Percentiles rank a stretch among this genome's conserved stretches.
phyloP scores from a whole-genome alignment of 2,888 invertebrate species.

The Drosophila anomelani region DNA sequence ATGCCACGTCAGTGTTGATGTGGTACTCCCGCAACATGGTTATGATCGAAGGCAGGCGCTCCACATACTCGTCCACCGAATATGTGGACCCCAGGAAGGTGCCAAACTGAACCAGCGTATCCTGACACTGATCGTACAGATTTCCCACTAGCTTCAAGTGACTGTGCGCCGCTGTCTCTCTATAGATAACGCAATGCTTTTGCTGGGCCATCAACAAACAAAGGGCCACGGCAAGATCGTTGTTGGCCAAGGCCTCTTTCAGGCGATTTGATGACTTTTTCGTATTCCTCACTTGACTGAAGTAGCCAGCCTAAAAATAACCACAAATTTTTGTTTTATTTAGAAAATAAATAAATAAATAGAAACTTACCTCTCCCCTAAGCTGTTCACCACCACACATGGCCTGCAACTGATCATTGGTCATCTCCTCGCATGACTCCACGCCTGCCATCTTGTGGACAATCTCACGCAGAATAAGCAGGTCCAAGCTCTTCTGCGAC shows the following conservation, averaged over 20 bases:
- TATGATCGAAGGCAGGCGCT: slow-evolving; percentile 93
- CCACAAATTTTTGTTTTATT: not conserved
- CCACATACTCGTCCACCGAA: slow-evolving; percentile 97
- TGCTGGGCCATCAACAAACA: slow-evolving; percentile 98
- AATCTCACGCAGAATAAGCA: slow-evolving; percentile 97
- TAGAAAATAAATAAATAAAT: not conserved
- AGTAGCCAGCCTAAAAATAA: slow-evolving; percentile 91
- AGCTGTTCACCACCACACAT: slow-evolving; percentile 98
- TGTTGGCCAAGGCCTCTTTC: slow-evolving; percentile 97
- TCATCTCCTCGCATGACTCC: slow-evolving; percentile 98
- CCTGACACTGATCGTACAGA: slow-evolving; percentile 96
- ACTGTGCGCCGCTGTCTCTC: slow-evolving; percentile 91
- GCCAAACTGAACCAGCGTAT: slow-evolving; percentile 98
- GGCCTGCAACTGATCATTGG: slow-evolving; percentile 97
- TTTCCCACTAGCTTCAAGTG: slow-evolving; percentile 95
- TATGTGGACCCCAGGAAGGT: slow-evolving; percentile 97
- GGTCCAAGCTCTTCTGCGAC: slow-evolving; percentile 96
- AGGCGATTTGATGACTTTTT: slow-evolving; percentile 97
- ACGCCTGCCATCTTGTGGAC: slow-evolving; percentile 99
- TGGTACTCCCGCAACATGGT: slow-evolving; percentile 96
- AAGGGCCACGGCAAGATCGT: slow-evolving; percentile 96
- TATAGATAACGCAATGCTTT: slow-evolving; percentile 96
- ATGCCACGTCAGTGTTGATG: slow-evolving; percentile 98
- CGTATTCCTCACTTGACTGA: slow-evolving; percentile 98
- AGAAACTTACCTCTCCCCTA: slow-evolving; percentile 89